A percentile compares a stretch with the other conserved stretches of the same genome.
Evolutionary conservation across 2,888 invertebrate species (phyloP).

Genomic region (Bruchidius siliquastri): DNA sequence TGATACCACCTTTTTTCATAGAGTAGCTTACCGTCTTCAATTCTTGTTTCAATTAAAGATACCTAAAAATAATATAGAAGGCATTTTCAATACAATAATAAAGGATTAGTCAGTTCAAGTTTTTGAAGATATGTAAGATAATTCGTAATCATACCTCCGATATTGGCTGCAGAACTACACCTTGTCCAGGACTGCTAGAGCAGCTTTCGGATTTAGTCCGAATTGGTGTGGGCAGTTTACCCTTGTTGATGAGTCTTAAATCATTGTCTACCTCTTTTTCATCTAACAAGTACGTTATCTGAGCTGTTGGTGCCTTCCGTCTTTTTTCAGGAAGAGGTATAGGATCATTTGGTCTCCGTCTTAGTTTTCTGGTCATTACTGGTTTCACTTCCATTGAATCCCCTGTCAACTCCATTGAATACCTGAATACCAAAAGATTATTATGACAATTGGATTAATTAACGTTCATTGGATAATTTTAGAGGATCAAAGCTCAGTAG

Average conservation of each 20-base stretch:
- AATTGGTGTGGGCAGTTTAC: constrained; percentile 48
- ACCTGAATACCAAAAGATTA: constrained; percentile 12
- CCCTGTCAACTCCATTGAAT: constrained; percentile 81
- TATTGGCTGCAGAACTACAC: not conserved
- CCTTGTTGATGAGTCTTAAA: constrained; percentile 64
- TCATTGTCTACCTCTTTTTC: constrained; percentile 87
- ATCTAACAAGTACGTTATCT: constrained; percentile 81
- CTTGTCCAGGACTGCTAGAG: constrained; percentile 47
- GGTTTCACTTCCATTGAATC: constrained; percentile 66
- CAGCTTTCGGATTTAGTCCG: constrained; percentile 51
- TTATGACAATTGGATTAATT: no score
- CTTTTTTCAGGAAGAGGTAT: constrained; percentile 84
- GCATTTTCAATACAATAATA: no score
- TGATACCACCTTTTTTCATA: constrained; percentile 95
- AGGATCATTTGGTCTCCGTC: constrained; percentile 91
- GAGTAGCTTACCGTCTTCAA: constrained; percentile 90
- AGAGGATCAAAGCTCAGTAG: no score
- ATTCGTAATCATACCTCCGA: not conserved
- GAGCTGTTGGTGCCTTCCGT: constrained; percentile 75
- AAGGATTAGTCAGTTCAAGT: no score
- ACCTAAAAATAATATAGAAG: constrained; percentile 14
- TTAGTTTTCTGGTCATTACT: constrained; percentile 88
- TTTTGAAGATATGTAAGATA: not conserved
- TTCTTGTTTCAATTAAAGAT: constrained; percentile 71
- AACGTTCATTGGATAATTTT: no score